Evolutionary conservation across 2,113 vertebrate genomes (phyloP), one percentile per base, ranked within the genome.

Genomic region (Malurus alboscapulatus): DNA sequence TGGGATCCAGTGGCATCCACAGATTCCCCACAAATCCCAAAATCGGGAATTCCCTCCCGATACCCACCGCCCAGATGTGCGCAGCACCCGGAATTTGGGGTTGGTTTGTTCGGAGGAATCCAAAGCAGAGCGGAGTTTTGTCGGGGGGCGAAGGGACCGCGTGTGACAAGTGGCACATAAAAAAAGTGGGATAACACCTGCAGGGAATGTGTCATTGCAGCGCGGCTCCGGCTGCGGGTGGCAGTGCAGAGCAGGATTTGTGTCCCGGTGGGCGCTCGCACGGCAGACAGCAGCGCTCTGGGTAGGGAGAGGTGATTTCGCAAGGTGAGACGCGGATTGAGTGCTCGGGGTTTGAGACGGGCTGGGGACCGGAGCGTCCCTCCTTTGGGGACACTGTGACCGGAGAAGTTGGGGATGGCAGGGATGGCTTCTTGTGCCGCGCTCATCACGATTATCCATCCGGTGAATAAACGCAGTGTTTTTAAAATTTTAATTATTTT

Each of bases 111-210:
- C 1, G 24, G 62, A 38, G 38, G 14, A 5, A 8, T 3, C 3
- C 34, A 7, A 2, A 42, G 3, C 20, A 0, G 36, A 40, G 45
- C 34, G 1, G 47, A 3, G 24, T 12, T 84, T 2, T 12, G 67
- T 34, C 34, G 58, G 16, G 59, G 38, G 65, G 17, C 6, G 20
- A 47, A 42, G 50, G 50, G 14, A 1, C 58, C 45, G 38, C 38
- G 38, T 6, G 66, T 21, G 61, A 24, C 18, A 14, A 45, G 51
- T 0, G 38, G 55, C 14, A 21, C 9, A 2, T 1, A 0, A 1
- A 4, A 1, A 1, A 15, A 50, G 13, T 1, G 4, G 6, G 53
- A 2, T 36, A 0, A 1, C 0, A 12, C 2, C 51, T 14, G 86
- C 89, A 15, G 90, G 25, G 83, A 7, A 25, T 0, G 57, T 32